Evolutionary conservation across 2,113 vertebrate genomes (phyloP), one percentile per base, ranked within the genome.

Genomic region (Dicaeum eximium): DNA sequence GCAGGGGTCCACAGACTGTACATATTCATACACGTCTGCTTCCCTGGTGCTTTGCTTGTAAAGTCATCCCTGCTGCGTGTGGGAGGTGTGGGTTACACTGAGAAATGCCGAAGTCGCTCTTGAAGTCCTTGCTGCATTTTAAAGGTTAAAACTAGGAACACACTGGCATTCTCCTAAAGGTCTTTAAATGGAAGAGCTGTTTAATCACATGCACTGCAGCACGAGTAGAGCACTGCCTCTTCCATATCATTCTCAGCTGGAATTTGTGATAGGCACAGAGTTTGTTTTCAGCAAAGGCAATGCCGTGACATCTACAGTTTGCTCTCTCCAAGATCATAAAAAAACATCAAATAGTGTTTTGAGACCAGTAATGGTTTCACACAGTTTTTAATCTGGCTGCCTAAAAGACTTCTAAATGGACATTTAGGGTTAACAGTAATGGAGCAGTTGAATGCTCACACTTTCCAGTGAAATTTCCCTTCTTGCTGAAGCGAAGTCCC

Each of bases 101-200:
- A 87, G 83, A 97, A 95, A 94, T 96, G 93, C 86, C 88, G 58
- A 83, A 93, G 82, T 61, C 33, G 4, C 80, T 93, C 80, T 92
- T 22, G 4, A 75, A 93, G 91, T 93, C 91, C 74, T 80, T 87
- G 62, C 72, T 93, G 88, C 74, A 86, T 96, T 95, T 94, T 94
- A 97, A 95, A 97, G 96, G 96, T 96, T 96, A 95, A 96, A 96
- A 86, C 51, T 53, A 51, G 78, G 80, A 96, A 94, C 86, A 92
- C 37, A 35, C 42, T 97, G 92, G 62, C 70, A 77, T 95, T 93
- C 80, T 92, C 50, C 4, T 5, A 80, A 89, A 91, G 66, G 73
- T 74, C 88, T 96, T 90, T 92, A 94, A 90, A 94, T 86, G 90
- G 80, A 94, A 78, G 58, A 91, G 57, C 73, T 92, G 47, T 91